phyloP scores from a whole-genome alignment of 2,888 invertebrate genomes.

The Tridacna gigas region DNA sequence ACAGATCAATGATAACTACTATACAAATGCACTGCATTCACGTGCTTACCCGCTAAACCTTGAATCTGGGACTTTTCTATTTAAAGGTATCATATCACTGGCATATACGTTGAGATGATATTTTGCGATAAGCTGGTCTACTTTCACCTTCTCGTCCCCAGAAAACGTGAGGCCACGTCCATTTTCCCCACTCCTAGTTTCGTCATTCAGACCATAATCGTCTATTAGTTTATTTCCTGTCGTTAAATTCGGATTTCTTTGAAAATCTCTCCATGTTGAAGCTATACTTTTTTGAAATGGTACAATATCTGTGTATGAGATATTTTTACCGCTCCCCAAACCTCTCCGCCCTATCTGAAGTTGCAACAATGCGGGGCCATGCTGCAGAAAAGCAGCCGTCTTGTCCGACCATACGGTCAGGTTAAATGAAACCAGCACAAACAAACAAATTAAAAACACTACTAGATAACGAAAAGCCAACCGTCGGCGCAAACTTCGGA shows the following conservation, averaged over 20 bases:
- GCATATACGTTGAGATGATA: slow-evolving; percentile 72
- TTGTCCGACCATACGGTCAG: slow-evolving; percentile 45
- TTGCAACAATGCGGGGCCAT: slow-evolving; percentile 2
- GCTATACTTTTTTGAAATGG: background rate
- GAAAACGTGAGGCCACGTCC: slow-evolving; percentile 70
- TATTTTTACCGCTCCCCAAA: background rate
- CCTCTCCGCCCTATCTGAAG: background rate
- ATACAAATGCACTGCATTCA: no score
- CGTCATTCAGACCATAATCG: slow-evolving; percentile 71
- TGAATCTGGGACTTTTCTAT: slow-evolving; percentile 76
- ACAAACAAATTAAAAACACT: slow-evolving; percentile 33
- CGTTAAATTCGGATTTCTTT: slow-evolving; percentile 55
- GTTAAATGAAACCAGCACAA: slow-evolving; percentile 43
- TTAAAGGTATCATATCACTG: slow-evolving; percentile 76
- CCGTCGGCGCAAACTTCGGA: background rate
- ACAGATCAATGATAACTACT: no score
- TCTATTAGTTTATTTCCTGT: slow-evolving; percentile 74
- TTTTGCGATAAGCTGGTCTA: slow-evolving; percentile 47
- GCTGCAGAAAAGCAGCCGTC: background rate
- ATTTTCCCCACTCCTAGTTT: slow-evolving; percentile 68
- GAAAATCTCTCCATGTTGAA: slow-evolving; percentile 60
- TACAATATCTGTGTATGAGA: background rate
- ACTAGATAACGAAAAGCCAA: slow-evolving; percentile 44
- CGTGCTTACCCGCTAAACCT: slow-evolving; percentile 73
- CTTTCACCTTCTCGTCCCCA: slow-evolving; percentile 57